Evolutionary conservation across 2,113 vertebrate genomes (phyloP).

Genomic region (Echinops telfairi): DNA sequence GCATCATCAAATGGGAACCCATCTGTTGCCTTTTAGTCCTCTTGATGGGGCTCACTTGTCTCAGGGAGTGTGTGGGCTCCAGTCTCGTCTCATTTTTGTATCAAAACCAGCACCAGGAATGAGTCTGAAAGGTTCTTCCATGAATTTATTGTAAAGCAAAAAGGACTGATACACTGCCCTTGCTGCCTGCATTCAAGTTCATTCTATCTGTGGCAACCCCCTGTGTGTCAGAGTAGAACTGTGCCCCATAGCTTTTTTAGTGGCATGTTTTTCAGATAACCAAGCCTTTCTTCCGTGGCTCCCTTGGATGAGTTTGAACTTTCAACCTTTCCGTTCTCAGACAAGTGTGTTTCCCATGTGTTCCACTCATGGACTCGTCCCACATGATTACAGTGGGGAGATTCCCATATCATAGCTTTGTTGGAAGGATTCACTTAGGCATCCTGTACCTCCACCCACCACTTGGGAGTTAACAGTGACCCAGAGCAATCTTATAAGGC

Average conservation of each 20-base stretch:
- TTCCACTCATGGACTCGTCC: not conserved
- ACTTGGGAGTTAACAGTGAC: not conserved
- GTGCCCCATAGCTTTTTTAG: not conserved
- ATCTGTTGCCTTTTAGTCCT: not conserved
- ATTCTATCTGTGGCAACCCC: not conserved
- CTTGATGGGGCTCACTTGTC: not conserved
- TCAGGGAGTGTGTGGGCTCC: not conserved
- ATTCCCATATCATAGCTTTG: not conserved
- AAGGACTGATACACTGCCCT: not conserved
- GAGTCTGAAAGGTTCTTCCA: not conserved
- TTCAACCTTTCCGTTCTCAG: not conserved
- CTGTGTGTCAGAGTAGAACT: not conserved
- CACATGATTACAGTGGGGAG: not conserved
- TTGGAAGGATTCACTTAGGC: conserved; percentile 30
- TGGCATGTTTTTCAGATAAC: not conserved
- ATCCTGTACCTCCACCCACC: not conserved
- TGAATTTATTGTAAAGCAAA: not conserved
- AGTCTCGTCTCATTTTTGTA: not conserved
- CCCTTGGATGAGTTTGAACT: not conserved
- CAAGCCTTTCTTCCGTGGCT: not conserved
- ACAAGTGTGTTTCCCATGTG: not conserved
- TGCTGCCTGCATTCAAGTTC: not conserved
- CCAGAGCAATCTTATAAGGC: not conserved
- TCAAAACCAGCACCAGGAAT: not conserved
- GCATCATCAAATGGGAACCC: not conserved